These are phyloP conservation scores for Ctenochaetus hawaiiensis DNA, from an alignment of 2,797 vertebrate genomes.

Conservation along the genomic window DNA sequence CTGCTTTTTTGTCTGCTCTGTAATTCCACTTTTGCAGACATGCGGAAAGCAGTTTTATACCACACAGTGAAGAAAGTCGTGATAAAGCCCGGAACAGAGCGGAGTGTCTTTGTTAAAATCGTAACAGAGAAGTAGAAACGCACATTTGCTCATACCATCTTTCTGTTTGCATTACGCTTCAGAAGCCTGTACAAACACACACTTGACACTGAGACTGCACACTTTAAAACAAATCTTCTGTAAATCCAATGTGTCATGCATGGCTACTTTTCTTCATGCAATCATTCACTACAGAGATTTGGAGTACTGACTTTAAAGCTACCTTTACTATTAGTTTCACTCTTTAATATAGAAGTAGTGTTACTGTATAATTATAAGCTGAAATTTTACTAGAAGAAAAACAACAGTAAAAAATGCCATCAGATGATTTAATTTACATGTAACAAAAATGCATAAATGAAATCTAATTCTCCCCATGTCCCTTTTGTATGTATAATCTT, in stretches of 20 bases:
- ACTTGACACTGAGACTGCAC: slow-evolving; percentile 2
- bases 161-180: slow-evolving; percentile 20
- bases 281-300: neutral
- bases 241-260: neutral
- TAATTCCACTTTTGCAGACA: slow-evolving; percentile 73
- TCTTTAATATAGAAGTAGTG: neutral
- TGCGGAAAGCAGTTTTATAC: slow-evolving; percentile 59
- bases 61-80: slow-evolving; percentile 35
- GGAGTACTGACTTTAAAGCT: neutral
- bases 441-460: slow-evolving; percentile 9
- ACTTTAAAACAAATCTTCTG: slow-evolving; percentile 4
- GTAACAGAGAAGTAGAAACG: slow-evolving; percentile 24
- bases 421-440: slow-evolving; percentile 17
- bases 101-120: slow-evolving; percentile 39
- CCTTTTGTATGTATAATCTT: neutral
- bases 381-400: neutral
- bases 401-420: slow-evolving; percentile 5
- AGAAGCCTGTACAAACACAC: slow-evolving; percentile 15
- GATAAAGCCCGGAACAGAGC: slow-evolving; percentile 50
- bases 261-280: neutral
- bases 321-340: neutral
- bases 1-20: slow-evolving; percentile 71
- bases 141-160: slow-evolving; percentile 9
- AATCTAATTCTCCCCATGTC: neutral
- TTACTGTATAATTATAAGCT: neutral